Conservation (phyloP, 1,140 invertebrate species). For the Pachyrhynchus sulphureomaculatus region DNA sequence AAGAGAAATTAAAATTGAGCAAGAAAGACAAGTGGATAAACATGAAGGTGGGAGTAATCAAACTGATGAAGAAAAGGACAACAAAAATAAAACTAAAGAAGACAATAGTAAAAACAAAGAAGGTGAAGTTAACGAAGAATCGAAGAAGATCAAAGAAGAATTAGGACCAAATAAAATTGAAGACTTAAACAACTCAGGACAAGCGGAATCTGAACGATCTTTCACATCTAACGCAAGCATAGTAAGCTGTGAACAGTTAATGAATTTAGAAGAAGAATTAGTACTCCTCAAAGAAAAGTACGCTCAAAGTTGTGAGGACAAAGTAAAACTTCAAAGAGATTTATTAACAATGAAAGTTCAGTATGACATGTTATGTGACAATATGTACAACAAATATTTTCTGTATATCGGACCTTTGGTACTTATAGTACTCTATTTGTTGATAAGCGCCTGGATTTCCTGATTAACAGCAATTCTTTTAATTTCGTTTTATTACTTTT, state of each 20-base stretch:
- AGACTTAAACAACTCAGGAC: conserved; percentile 8
- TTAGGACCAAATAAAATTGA: not conserved
- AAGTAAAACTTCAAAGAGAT: conserved; percentile 52
- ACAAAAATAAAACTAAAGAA: conserved; percentile 1
- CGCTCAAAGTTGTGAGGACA: conserved; percentile 53
- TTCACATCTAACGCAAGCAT: conserved; percentile 5
- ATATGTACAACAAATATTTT: conserved; percentile 48
- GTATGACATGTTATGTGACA: conserved; percentile 44
- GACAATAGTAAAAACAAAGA: conserved; percentile 13
- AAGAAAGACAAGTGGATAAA: not conserved
- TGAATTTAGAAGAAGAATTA: conserved; percentile 54
- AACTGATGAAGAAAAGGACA: conserved; percentile 3
- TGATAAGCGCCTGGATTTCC: conserved; percentile 49
- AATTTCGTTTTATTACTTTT: conserved; percentile 49
- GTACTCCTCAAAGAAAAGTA: conserved; percentile 57
- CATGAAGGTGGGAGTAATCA: not conserved
- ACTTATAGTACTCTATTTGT: conserved; percentile 47
- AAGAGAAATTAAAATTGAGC: conserved; percentile 6
- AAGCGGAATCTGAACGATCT: not conserved
- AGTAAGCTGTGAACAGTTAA: conserved; percentile 37
- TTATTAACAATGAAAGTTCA: conserved; percentile 41
- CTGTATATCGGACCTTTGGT: conserved; percentile 49
- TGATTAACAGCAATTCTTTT: conserved; percentile 49
- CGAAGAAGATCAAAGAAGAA: not conserved
- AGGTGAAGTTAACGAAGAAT: conserved; percentile 11